Evolutionary conservation across 2,113 vertebrate species (phyloP).

Genomic region (Sinocyclocheilus rhinocerous): DNA sequence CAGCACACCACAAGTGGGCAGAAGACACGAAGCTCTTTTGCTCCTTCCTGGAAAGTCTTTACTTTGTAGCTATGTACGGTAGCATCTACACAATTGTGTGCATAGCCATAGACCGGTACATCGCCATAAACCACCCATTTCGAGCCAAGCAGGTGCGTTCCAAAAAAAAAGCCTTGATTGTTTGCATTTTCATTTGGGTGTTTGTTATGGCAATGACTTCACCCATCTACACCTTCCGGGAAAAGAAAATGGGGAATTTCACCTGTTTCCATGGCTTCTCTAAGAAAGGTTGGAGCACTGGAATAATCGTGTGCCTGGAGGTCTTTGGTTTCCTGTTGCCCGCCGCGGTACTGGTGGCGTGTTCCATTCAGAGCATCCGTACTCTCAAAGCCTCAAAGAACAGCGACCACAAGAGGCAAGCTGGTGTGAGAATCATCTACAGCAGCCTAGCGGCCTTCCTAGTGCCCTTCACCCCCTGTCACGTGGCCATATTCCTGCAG

Average conservation of each 20-base stretch:
- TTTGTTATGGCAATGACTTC: slow-evolving; percentile 67
- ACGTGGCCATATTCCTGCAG: slow-evolving; percentile 84
- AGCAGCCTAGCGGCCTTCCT: slow-evolving; percentile 84
- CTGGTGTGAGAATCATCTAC: slow-evolving; percentile 79
- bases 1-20: slow-evolving; percentile 46
- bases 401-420: slow-evolving; percentile 52
- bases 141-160: slow-evolving; percentile 77
- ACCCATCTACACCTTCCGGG: slow-evolving; percentile 70
- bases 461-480: slow-evolving; percentile 85
- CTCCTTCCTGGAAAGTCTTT: slow-evolving; percentile 78
- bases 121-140: slow-evolving; percentile 81
- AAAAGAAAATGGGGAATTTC: fast-evolving
- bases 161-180: slow-evolving; percentile 63
- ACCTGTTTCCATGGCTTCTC: slow-evolving; percentile 84
- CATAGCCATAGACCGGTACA: slow-evolving; percentile 87
- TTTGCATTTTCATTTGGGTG: slow-evolving; percentile 80
- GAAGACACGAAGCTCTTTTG: slow-evolving; percentile 65
- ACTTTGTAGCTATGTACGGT: slow-evolving; percentile 86
- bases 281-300: slow-evolving; percentile 68
- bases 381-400: slow-evolving; percentile 66
- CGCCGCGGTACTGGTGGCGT: slow-evolving; percentile 75
- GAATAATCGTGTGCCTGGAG: slow-evolving; percentile 76
- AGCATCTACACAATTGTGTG: slow-evolving; percentile 87
- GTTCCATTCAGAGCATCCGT: slow-evolving; percentile 77
- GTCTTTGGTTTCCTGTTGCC: slow-evolving; percentile 87